Conservation (phyloP, 2,888 invertebrate genomes). For the Ferrisia virgata region DNA sequence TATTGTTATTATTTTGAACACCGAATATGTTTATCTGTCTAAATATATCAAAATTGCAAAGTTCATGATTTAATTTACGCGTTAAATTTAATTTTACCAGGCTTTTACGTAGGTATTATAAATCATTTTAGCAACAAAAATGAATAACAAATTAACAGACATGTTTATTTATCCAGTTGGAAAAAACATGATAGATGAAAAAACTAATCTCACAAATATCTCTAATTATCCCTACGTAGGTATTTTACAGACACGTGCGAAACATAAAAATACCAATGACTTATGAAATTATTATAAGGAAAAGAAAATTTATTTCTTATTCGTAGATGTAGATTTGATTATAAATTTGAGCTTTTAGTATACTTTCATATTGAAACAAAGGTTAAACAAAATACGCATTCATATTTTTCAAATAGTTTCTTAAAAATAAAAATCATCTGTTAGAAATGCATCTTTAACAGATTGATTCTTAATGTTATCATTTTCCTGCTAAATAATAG, state of each 20-base stretch:
- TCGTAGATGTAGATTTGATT: background rate
- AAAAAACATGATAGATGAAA: background rate
- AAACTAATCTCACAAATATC: background rate
- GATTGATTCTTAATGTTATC: too few species aligned
- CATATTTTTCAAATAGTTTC: too few species aligned
- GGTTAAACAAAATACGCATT: too few species aligned
- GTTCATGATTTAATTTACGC: background rate
- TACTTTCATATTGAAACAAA: too few species aligned
- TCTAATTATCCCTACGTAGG: background rate
- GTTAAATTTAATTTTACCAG: background rate
- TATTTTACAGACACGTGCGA: background rate
- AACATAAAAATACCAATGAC: too few species aligned
- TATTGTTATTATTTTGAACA: background rate
- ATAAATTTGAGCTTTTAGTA: too few species aligned
- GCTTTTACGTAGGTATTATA: background rate
- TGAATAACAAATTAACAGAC: background rate
- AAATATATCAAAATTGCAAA: background rate
- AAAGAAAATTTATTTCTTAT: too few species aligned
- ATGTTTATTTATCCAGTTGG: background rate
- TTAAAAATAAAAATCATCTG: too few species aligned
- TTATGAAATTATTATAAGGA: too few species aligned
- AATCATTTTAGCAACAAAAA: background rate
- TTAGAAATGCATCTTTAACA: too few species aligned
- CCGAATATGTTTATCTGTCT: background rate
- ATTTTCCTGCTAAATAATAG: too few species aligned